Evolutionary conservation across 1,140 invertebrate genomes (phyloP).

Genomic region (Drosophila quadrilineata): DNA sequence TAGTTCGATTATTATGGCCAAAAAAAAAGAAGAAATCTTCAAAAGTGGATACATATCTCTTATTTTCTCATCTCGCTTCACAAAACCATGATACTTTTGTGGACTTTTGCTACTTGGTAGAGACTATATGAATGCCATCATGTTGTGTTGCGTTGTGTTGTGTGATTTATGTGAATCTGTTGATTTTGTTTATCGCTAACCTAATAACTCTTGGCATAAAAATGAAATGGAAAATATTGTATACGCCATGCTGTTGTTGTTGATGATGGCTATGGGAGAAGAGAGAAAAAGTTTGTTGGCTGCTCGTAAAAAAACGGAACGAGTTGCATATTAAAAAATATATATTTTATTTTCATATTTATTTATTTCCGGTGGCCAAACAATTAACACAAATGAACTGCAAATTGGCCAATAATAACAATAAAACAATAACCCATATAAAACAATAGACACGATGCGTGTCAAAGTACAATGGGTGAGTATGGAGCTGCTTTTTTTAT

Average conservation of each 20-base stretch:
- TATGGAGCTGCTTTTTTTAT: neutral
- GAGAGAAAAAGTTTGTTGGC: slow-evolving; percentile 23
- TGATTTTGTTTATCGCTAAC: slow-evolving; percentile 59
- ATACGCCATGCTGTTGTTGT: slow-evolving; percentile 54
- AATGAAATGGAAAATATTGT: slow-evolving; percentile 52
- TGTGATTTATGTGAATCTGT: slow-evolving; percentile 19
- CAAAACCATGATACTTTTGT: too few relatives aligned
- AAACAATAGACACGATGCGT: slow-evolving; percentile 64
- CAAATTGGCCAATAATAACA: slow-evolving; percentile 43
- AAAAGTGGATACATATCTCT: too few relatives aligned
- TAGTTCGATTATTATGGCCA: too few relatives aligned
- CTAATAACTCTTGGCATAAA: slow-evolving; percentile 66
- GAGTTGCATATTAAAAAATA: slow-evolving; percentile 38
- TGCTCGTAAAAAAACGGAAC: slow-evolving; percentile 20
- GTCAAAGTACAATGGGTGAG: slow-evolving; percentile 80
- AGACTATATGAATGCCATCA: too few relatives aligned
- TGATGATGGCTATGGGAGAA: too few relatives aligned
- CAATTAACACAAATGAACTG: slow-evolving; percentile 74
- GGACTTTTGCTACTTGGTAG: too few relatives aligned
- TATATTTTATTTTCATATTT: slow-evolving; percentile 57
- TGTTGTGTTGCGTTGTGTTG: too few relatives aligned
- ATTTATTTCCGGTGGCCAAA: slow-evolving; percentile 54
- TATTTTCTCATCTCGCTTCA: too few relatives aligned
- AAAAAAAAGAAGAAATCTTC: too few relatives aligned
- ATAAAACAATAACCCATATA: slow-evolving; percentile 32